Conservation (phyloP, 1,140 invertebrate genomes). For the Musca domestica region DNA sequence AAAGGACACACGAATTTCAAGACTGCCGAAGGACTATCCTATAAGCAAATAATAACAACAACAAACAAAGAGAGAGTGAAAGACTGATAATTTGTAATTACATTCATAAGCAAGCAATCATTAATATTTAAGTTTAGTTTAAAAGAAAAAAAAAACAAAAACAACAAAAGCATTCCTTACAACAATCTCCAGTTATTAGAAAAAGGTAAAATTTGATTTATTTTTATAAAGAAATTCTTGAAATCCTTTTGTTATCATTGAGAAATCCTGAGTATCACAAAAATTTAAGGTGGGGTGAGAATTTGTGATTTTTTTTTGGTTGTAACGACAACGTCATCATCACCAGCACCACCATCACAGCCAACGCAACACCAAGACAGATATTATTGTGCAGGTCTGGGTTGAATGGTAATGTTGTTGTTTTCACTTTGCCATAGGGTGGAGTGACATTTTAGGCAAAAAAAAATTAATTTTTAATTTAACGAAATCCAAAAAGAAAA, state of each 20-base stretch:
- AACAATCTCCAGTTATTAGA: neutral
- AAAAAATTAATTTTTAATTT: too few species aligned
- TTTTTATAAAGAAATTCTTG: neutral
- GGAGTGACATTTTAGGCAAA: too few species aligned
- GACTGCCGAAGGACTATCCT: neutral
- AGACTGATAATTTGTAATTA: neutral
- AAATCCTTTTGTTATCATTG: too few species aligned
- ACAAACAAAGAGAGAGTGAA: neutral
- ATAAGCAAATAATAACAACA: neutral
- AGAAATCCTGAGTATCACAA: too few species aligned
- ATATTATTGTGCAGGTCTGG: constrained; percentile 15
- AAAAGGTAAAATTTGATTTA: neutral
- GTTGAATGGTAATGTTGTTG: neutral
- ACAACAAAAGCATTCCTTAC: neutral
- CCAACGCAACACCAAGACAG: neutral
- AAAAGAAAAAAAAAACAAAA: neutral
- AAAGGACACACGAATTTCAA: too few species aligned
- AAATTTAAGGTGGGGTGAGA: too few species aligned
- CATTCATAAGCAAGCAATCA: neutral
- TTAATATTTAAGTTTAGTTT: neutral
- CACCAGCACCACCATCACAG: neutral
- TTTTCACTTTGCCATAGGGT: too few species aligned
- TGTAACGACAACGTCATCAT: neutral
- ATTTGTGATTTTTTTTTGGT: too few species aligned
- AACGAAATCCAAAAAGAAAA: too few species aligned